Conservation (phyloP, 2,888 invertebrate genomes). For the Eupithecia subumbrata region DNA sequence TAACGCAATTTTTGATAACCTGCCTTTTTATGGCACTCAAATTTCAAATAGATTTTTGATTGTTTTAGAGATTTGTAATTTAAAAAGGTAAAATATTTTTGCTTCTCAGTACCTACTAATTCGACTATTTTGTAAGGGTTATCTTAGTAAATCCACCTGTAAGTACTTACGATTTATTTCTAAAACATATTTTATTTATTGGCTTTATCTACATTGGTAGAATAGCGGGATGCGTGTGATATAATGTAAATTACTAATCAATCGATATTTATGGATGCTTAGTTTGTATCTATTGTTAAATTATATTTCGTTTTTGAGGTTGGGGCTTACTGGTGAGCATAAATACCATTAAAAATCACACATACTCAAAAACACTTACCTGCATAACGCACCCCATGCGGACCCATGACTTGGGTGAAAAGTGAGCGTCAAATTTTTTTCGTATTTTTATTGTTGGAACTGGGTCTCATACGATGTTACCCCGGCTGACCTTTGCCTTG, state of each 20-base stretch:
- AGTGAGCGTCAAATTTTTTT: not conserved
- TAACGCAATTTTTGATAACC: slow-evolving; percentile 16
- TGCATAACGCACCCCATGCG: not conserved
- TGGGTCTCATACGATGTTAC: not conserved
- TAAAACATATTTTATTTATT: slow-evolving; percentile 60
- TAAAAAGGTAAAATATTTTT: not conserved
- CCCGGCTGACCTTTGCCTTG: not conserved
- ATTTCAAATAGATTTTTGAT: slow-evolving; percentile 17
- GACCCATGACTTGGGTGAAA: not conserved
- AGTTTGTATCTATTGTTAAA: slow-evolving; percentile 62
- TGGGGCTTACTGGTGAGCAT: slow-evolving; percentile 10
- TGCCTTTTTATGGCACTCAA: slow-evolving; percentile 6
- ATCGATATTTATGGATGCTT: slow-evolving; percentile 62
- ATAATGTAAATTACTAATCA: slow-evolving; percentile 71
- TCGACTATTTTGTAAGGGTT: not conserved
- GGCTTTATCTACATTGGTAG: slow-evolving; percentile 56
- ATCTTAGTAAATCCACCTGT: slow-evolving; percentile 48
- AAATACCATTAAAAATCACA: not conserved
- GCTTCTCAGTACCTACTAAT: not conserved
- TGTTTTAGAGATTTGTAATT: not conserved
- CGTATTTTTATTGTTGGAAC: not conserved
- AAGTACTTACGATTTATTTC: slow-evolving; percentile 42
- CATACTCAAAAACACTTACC: not conserved
- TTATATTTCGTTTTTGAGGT: slow-evolving; percentile 49
- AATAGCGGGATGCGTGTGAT: slow-evolving; percentile 73